Conservation (phyloP, 2,113 vertebrate species). For the Mus spicilegus region DNA sequence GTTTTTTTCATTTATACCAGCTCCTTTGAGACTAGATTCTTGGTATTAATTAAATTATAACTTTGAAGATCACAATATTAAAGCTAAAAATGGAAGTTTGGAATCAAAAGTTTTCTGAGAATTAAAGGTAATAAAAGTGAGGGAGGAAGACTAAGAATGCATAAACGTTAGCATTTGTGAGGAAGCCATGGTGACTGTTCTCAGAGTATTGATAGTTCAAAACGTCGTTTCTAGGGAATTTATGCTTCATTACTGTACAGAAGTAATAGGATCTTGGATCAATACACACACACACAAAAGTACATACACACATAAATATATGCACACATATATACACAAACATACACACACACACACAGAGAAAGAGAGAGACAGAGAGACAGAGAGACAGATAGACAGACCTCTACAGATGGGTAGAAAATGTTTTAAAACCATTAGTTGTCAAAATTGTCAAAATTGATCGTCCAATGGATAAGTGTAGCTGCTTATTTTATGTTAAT, state of each 20-base stretch:
- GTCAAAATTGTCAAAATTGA: constrained; percentile 44
- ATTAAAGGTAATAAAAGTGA: not conserved
- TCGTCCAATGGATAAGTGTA: not conserved
- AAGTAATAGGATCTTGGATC: not conserved
- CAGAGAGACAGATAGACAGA: not conserved
- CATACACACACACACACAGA: not conserved
- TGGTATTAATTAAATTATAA: not conserved
- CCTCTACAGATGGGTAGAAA: constrained; percentile 40
- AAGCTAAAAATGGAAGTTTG: constrained; percentile 2
- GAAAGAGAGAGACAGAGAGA: not conserved
- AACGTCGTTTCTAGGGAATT: constrained; percentile 33
- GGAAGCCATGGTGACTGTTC: not conserved
- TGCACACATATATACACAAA: not conserved
- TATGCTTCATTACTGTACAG: constrained; percentile 37
- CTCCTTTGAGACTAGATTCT: constrained; percentile 1
- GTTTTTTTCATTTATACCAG: constrained; percentile 5
- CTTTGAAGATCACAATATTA: not conserved
- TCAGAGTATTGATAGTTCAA: constrained; percentile 44
- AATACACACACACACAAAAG: not conserved
- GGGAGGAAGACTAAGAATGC: not conserved
- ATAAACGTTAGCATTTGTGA: not conserved
- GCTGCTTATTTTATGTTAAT: no score
- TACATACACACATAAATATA: not conserved
- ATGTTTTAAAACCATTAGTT: constrained; percentile 10
- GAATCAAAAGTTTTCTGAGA: constrained; percentile 43